Percentiles rank a stretch among this genome's conserved stretches.
Conservation (phyloP, 2,888 invertebrate species). For the Cosmopolites sordidus region DNA sequence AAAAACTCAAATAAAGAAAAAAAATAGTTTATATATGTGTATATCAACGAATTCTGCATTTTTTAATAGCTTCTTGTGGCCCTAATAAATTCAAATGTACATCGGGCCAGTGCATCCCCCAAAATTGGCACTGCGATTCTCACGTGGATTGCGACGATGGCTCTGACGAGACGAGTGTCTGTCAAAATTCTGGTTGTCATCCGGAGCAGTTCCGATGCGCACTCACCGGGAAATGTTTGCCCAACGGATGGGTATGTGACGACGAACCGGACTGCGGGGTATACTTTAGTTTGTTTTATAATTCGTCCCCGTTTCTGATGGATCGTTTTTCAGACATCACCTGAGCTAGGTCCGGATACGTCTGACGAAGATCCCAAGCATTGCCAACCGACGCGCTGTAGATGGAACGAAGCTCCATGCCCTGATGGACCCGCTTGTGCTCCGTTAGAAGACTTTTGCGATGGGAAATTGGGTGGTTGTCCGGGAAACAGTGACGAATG, state of each 20-base stretch:
- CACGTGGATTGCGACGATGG: slow-evolving; percentile 61
- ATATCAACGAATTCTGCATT: too few species aligned
- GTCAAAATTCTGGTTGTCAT: slow-evolving; percentile 52
- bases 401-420: slow-evolving; percentile 66
- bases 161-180: slow-evolving; percentile 59
- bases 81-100: slow-evolving; percentile 54
- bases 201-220: slow-evolving; percentile 72
- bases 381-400: slow-evolving; percentile 63
- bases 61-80: slow-evolving; percentile 27
- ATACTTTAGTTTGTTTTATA: background rate
- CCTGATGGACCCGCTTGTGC: slow-evolving; percentile 55
- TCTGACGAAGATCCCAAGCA: slow-evolving; percentile 66
- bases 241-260: slow-evolving; percentile 50
- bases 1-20: too few species aligned
- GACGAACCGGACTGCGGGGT: slow-evolving; percentile 35
- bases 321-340: slow-evolving; percentile 25
- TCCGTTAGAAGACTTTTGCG: slow-evolving; percentile 61
- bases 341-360: slow-evolving; percentile 51
- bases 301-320: background rate
- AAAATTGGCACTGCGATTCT: slow-evolving; percentile 61
- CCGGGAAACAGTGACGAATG: slow-evolving; percentile 69
- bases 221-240: slow-evolving; percentile 67
- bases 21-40: too few species aligned
- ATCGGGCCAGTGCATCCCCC: slow-evolving; percentile 58
- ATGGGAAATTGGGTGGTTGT: slow-evolving; percentile 61